Percentiles rank a stretch among this genome's conserved stretches.
Evolutionary conservation across 2,113 vertebrate genomes (phyloP).

Genomic region (Catharus minimus): DNA sequence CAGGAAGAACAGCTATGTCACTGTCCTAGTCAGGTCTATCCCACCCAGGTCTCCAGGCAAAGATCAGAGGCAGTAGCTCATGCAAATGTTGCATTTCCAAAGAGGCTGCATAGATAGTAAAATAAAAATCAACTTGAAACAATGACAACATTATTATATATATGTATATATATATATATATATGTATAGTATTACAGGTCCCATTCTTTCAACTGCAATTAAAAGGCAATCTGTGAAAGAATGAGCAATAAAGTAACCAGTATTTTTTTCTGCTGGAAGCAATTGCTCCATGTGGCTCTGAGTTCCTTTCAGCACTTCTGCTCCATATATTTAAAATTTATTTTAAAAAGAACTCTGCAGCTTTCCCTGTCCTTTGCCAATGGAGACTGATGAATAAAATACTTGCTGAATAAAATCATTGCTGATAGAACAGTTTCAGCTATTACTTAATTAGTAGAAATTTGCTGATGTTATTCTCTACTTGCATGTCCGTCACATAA

Average conservation of each 20-base stretch:
- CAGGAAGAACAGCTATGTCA: neutral
- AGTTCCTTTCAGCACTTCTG: conserved; percentile 7
- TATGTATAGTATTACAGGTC: neutral
- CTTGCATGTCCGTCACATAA: neutral
- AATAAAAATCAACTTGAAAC: conserved; percentile 12
- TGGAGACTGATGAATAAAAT: neutral
- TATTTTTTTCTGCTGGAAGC: conserved; percentile 18
- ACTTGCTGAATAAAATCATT: neutral
- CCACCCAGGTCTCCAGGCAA: neutral
- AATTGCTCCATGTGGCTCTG: neutral
- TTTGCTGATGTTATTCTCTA: neutral
- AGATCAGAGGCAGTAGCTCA: neutral
- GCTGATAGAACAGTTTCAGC: neutral
- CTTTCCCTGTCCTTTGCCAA: neutral
- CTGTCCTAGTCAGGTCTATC: neutral
- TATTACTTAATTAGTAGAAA: conserved; percentile 1
- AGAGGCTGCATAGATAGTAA: neutral
- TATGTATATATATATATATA: neutral
- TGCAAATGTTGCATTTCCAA: conserved; percentile 8
- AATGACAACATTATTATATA: neutral
- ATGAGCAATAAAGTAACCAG: neutral
- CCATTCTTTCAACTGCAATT: neutral
- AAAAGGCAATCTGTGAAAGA: conserved; percentile 11
- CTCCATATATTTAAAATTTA: neutral
- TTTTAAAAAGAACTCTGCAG: neutral